These are phyloP conservation scores for Kryptopterus vitreolus DNA, from an alignment of 2,797 vertebrate species.

Conservation along the genomic window DNA sequence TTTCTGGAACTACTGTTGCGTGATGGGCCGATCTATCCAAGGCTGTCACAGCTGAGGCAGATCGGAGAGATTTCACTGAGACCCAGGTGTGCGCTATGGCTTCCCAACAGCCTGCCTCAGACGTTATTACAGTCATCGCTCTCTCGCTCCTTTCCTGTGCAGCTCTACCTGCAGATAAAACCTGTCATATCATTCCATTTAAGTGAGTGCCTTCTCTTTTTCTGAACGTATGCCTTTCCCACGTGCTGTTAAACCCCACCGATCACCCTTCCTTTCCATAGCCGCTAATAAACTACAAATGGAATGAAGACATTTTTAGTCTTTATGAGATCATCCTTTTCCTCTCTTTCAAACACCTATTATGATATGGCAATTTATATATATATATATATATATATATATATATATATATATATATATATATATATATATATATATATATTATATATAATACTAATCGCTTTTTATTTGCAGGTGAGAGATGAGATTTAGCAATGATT, in stretches of 20 bases:
- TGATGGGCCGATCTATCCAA: slow-evolving; percentile 30
- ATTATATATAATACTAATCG: no score
- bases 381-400: slow-evolving; percentile 48
- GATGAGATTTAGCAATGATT: slow-evolving; percentile 40
- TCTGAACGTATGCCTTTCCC: slow-evolving; percentile 30
- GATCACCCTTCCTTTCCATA: slow-evolving; percentile 12
- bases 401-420: slow-evolving; percentile 36
- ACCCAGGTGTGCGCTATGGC: slow-evolving; percentile 35
- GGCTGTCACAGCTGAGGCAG: slow-evolving; percentile 18
- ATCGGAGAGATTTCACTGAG: slow-evolving; percentile 24
- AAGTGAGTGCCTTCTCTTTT: slow-evolving; percentile 25
- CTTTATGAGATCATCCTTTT: slow-evolving; percentile 16
- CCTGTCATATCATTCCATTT: slow-evolving; percentile 33
- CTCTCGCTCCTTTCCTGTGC: slow-evolving; percentile 1
- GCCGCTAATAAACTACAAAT: slow-evolving; percentile 38
- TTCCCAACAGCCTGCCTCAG: slow-evolving; percentile 31
- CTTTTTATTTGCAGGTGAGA: slow-evolving; percentile 49
- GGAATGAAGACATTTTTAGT: slow-evolving; percentile 37
- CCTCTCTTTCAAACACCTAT: slow-evolving; percentile 41
- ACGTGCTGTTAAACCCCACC: slow-evolving; percentile 46
- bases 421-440: slow-evolving; percentile 45
- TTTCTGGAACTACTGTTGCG: slow-evolving; percentile 26
- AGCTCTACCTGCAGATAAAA: slow-evolving; percentile 27
- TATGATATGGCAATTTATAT: slow-evolving; percentile 40
- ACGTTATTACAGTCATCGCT: slow-evolving; percentile 43